A percentile compares a stretch with the other conserved stretches of the same genome.
These are phyloP conservation scores for Rhinolophus sinicus DNA, from an alignment of 2,113 vertebrate genomes.

Conservation along the genomic window DNA sequence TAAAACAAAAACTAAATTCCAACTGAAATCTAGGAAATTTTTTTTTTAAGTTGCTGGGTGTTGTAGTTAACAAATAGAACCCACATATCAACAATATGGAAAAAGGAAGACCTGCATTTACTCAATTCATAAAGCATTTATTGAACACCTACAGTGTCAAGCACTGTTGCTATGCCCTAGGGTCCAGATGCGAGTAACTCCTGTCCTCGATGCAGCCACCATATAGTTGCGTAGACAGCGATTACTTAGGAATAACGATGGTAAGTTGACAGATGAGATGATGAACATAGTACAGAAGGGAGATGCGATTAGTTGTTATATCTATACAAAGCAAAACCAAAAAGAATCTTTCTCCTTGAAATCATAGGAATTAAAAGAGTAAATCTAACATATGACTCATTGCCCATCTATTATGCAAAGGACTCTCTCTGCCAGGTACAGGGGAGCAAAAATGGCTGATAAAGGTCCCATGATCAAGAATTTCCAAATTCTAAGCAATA, in stretches of 20 bases:
- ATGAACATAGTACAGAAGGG: not conserved
- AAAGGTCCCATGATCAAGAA: not conserved
- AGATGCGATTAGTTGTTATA: not conserved
- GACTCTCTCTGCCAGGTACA: not conserved
- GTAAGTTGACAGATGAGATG: not conserved
- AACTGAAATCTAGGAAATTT: not conserved
- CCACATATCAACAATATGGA: not conserved
- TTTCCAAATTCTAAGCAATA: not conserved
- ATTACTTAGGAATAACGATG: not conserved
- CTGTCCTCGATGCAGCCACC: not conserved
- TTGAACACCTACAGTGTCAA: not conserved
- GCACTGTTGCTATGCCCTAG: not conserved
- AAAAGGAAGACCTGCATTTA: not conserved
- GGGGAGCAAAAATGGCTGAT: not conserved
- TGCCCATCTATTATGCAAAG: not conserved
- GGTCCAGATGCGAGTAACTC: not conserved
- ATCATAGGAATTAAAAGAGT: not conserved
- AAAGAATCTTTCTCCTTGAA: not conserved
- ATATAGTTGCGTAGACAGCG: not conserved
- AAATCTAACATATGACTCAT: not conserved
- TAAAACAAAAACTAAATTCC: conserved; percentile 20
- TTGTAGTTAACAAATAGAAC: conserved; percentile 26
- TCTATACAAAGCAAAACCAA: not conserved
- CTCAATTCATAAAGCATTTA: not conserved
- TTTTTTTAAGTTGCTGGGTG: not conserved